These are phyloP conservation scores for Laothoe populi DNA, from an alignment of 2,888 invertebrate species.

Conservation along the genomic window DNA sequence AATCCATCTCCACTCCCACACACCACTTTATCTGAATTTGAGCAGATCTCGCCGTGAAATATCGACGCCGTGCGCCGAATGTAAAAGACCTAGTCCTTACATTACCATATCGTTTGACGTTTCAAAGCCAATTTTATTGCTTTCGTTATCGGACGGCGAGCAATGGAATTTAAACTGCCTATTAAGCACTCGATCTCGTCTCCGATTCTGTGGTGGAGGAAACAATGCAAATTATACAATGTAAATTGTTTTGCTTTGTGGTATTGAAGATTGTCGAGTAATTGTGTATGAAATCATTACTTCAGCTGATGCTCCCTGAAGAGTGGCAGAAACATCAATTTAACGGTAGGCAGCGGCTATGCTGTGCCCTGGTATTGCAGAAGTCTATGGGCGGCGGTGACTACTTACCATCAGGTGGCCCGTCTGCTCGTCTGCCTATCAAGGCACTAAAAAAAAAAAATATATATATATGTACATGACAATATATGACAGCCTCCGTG, in stretches of 20 bases:
- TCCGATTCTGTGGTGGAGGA: conserved; percentile 29
- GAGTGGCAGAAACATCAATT: no score
- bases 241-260: conserved; percentile 16
- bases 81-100: conserved; percentile 67
- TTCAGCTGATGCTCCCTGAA: no score
- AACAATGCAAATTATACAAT: conserved; percentile 1
- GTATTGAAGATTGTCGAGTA: conserved; percentile 3
- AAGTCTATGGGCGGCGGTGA: no score
- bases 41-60: conserved; percentile 78
- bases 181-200: conserved; percentile 52
- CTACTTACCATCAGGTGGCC: no score
- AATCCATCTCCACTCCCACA: conserved; percentile 48
- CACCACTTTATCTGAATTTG: conserved; percentile 70
- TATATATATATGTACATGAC: no score
- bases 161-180: conserved; percentile 73
- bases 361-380: no score
- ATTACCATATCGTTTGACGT: conserved; percentile 81
- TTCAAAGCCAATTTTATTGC: conserved; percentile 79
- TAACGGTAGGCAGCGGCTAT: no score
- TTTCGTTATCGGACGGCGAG: conserved; percentile 61
- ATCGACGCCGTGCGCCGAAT: conserved; percentile 72
- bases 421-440: no score
- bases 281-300: no score
- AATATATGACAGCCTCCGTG: no score
- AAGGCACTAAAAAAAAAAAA: no score